phyloP scores from a whole-genome alignment of 1,140 invertebrate genomes.

The Orchestia grillus region DNA sequence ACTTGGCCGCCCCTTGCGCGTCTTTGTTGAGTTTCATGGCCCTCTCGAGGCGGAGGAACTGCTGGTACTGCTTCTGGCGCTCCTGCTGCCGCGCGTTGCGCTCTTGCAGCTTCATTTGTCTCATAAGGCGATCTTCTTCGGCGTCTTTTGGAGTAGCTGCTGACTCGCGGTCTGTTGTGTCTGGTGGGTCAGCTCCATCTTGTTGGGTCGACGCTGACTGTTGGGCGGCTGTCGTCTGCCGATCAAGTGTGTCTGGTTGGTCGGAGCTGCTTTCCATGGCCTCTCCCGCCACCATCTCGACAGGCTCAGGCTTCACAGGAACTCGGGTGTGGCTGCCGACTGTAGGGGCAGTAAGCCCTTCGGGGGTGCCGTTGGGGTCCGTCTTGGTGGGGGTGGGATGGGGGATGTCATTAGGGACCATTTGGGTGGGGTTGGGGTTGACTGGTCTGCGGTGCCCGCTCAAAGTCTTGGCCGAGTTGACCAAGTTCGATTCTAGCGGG shows the following conservation, averaged over 20 bases:
- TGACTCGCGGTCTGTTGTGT: not conserved
- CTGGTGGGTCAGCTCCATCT: not conserved
- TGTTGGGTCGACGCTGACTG: not conserved
- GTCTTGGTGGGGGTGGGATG: not conserved
- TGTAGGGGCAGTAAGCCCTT: no score
- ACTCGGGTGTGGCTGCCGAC: not conserved
- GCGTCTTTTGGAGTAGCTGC: not conserved
- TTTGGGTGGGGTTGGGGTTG: not conserved
- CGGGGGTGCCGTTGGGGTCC: not conserved
- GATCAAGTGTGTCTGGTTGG: not conserved
- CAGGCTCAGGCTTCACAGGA: not conserved
- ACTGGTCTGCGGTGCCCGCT: not conserved
- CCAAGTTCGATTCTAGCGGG: not conserved
- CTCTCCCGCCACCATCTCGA: not conserved
- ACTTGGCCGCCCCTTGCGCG: not conserved
- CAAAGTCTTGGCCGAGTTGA: not conserved
- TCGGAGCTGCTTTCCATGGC: not conserved
- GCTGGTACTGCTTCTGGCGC: constrained; percentile 2
- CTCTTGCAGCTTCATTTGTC: constrained; percentile 31
- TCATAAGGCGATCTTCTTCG: not conserved
- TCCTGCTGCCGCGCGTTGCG: constrained; percentile 4
- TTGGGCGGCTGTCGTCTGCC: not conserved
- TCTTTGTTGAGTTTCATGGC: constrained; percentile 39
- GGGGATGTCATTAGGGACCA: not conserved
- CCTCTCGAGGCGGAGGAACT: constrained; percentile 25